Evolutionary conservation across 2,113 vertebrate species (phyloP).

Genomic region (Peromyscus leucopus): DNA sequence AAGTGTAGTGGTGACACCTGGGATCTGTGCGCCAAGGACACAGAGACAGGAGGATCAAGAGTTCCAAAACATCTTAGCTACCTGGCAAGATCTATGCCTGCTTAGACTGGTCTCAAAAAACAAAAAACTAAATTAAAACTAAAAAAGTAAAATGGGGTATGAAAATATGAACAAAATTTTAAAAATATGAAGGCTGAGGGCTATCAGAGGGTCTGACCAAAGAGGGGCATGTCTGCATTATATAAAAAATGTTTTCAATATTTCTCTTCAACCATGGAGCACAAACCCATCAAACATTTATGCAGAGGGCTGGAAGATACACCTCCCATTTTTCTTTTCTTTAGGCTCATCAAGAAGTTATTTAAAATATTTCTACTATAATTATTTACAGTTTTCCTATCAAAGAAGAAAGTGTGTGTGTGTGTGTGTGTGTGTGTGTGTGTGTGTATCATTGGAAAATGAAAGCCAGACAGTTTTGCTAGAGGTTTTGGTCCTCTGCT

Average conservation of each 20-base stretch:
- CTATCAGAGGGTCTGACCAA: background rate
- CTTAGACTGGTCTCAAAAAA: background rate
- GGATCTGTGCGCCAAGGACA: fast-evolving
- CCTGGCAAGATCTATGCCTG: background rate
- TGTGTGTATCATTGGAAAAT: background rate
- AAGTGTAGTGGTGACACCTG: too few species aligned
- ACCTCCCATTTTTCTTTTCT: background rate
- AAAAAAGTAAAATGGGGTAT: background rate
- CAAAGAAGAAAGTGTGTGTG: conserved; percentile 1
- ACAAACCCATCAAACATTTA: conserved; percentile 16
- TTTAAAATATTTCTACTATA: background rate
- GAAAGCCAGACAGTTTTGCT: background rate
- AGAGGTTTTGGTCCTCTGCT: background rate
- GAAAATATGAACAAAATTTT: background rate
- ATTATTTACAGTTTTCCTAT: conserved; percentile 36
- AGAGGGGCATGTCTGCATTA: background rate
- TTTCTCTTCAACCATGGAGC: background rate
- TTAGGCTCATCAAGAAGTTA: background rate
- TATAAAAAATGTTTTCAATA: conserved; percentile 12
- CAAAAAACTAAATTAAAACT: background rate
- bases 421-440: background rate
- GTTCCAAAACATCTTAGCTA: too few species aligned
- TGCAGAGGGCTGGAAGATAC: background rate
- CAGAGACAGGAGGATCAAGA: background rate
- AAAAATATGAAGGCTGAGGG: background rate